Percentiles rank a stretch among this genome's conserved stretches.
Conservation (phyloP, 1,140 invertebrate genomes). For the Colletes gigas region DNA sequence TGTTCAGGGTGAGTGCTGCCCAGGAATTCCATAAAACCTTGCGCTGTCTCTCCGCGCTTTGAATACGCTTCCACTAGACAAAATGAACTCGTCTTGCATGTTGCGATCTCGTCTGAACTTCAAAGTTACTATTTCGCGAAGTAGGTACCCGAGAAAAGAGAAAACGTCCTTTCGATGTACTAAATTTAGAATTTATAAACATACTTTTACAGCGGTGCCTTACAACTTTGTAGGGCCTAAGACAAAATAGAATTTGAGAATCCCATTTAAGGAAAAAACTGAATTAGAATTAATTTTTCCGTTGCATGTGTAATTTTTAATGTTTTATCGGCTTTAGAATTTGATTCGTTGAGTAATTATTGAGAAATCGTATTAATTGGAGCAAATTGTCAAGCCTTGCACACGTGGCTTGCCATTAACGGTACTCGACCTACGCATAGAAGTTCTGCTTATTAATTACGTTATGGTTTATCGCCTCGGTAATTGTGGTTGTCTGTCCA, state of each 20-base stretch:
- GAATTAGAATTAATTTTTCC: no score
- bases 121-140: neutral
- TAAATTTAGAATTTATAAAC: no score
- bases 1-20: slow-evolving; percentile 78
- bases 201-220: no score
- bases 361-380: slow-evolving; percentile 5
- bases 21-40: slow-evolving; percentile 74
- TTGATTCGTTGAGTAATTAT: neutral
- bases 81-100: slow-evolving; percentile 18
- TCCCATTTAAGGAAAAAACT: no score
- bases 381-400: slow-evolving; percentile 4
- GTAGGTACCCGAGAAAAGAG: no score
- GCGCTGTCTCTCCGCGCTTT: slow-evolving; percentile 24
- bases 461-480: slow-evolving; percentile 63
- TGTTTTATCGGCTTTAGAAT: no score
- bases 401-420: neutral
- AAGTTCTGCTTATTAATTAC: slow-evolving; percentile 58
- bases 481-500: slow-evolving; percentile 50
- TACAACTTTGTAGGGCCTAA: no score
- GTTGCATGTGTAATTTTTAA: no score
- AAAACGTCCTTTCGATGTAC: no score
- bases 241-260: no score
- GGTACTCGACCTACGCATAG: neutral
- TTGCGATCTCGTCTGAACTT: neutral
- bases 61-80: slow-evolving; percentile 18